Evolutionary conservation across 2,797 vertebrate species (phyloP).

Genomic region (Gymnocypris eckloni): DNA sequence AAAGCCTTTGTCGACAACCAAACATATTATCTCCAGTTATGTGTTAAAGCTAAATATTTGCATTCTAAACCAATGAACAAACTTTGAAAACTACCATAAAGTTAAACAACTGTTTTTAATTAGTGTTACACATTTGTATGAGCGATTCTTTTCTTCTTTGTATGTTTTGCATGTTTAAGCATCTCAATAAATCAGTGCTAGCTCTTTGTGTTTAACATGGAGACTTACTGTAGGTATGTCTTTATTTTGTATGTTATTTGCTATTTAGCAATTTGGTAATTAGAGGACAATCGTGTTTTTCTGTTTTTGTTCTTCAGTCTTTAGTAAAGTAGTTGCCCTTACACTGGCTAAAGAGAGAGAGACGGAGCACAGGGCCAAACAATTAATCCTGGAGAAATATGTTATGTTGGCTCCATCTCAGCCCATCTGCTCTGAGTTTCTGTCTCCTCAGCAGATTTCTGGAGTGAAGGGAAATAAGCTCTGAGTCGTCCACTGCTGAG

Average conservation of each 20-base stretch:
- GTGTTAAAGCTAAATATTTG: constrained; percentile 23
- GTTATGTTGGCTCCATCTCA: constrained; percentile 45
- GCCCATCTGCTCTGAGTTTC: constrained; percentile 53
- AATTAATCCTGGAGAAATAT: constrained; percentile 60
- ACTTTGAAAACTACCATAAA: constrained; percentile 8
- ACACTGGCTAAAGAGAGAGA: constrained; percentile 1
- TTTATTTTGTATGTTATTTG: background rate
- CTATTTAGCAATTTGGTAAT: background rate
- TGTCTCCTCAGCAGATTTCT: constrained; percentile 51
- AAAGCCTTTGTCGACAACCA: constrained; percentile 41
- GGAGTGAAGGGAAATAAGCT: constrained; percentile 32
- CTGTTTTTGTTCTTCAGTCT: background rate
- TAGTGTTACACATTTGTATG: background rate
- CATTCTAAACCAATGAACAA: constrained; percentile 23
- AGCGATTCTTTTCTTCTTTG: background rate
- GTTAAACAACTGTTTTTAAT: constrained; percentile 21
- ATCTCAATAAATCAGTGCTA: background rate
- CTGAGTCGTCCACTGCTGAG: constrained; percentile 16
- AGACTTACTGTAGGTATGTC: too few species aligned
- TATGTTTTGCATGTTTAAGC: background rate
- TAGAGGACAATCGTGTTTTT: background rate
- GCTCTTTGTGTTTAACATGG: background rate
- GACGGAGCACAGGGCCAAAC: constrained; percentile 18
- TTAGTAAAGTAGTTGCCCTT: too few species aligned
- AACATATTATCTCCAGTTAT: constrained; percentile 43